A percentile compares a stretch with the other conserved stretches of the same genome.
phyloP scores from a whole-genome alignment of 2,797 vertebrate genomes.

The Apogon hyalosoma region DNA sequence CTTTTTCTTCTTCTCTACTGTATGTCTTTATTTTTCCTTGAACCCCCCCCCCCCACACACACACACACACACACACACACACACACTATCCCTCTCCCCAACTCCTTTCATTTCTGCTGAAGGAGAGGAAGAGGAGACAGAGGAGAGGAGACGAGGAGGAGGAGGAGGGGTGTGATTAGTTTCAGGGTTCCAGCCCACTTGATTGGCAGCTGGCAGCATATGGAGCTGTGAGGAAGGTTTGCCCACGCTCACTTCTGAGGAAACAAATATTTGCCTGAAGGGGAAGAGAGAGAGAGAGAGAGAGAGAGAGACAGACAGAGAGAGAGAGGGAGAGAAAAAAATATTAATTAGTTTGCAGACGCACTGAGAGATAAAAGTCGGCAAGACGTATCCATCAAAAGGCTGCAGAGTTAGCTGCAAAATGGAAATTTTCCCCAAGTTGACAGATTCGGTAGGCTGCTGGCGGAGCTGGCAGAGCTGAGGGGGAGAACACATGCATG shows the following conservation, averaged over 20 bases:
- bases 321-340: conserved; percentile 61
- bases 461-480: conserved; percentile 83
- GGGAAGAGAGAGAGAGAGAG: conserved; percentile 62
- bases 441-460: conserved; percentile 89
- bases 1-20: conserved; percentile 44
- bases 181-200: conserved; percentile 84
- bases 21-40: conserved; percentile 65
- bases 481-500: conserved; percentile 80
- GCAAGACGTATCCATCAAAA: conserved; percentile 95
- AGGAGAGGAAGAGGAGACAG: conserved; percentile 61
- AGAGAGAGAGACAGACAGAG: conserved; percentile 31
- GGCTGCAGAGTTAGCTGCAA: conserved; percentile 89
- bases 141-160: conserved; percentile 29
- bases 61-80: conserved; percentile 19
- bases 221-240: conserved; percentile 91
- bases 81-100: conserved; percentile 21
- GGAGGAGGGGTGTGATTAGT: conserved; percentile 66
- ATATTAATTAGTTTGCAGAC: conserved; percentile 98
- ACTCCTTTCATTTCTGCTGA: conserved; percentile 67
- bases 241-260: conserved; percentile 95
- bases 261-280: conserved; percentile 97
- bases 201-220: conserved; percentile 96
- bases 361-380: conserved; percentile 92
- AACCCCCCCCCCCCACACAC: conserved; percentile 19
- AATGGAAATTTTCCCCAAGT: conserved; percentile 95